Evolutionary conservation across 2,797 vertebrate species (phyloP).

Genomic region (Tachyglossus aculeatus): DNA sequence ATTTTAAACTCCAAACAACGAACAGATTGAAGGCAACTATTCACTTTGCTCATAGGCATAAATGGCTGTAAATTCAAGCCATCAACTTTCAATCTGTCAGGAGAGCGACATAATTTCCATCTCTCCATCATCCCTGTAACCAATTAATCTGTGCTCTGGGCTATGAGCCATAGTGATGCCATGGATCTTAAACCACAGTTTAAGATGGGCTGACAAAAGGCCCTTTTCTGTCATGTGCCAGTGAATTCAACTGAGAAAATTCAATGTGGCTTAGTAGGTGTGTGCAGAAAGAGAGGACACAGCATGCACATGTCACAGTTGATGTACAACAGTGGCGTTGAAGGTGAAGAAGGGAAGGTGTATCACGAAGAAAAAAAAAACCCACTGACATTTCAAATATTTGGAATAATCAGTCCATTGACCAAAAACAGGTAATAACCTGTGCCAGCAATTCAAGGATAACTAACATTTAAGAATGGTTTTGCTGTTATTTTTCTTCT

Average conservation of each 20-base stretch:
- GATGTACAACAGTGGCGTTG: too few species aligned
- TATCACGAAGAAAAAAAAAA: too few species aligned
- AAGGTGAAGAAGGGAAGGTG: too few species aligned
- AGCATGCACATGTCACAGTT: too few species aligned
- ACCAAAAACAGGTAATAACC: too few species aligned
- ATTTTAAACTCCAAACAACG: not conserved
- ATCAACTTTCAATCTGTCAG: conserved; percentile 7
- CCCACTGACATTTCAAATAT: too few species aligned
- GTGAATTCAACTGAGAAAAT: not conserved
- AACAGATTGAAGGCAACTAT: not conserved
- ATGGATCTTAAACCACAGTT: conserved; percentile 3
- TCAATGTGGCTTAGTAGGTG: not conserved
- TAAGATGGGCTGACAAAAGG: not conserved
- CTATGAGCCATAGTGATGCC: not conserved
- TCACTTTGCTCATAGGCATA: conserved; percentile 11
- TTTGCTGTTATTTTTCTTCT: too few species aligned
- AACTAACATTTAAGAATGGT: too few species aligned
- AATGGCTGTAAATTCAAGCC: conserved; percentile 20
- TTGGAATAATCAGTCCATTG: too few species aligned
- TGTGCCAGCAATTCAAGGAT: too few species aligned
- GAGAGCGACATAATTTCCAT: not conserved
- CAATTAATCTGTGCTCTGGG: not conserved
- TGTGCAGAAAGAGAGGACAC: too few species aligned
- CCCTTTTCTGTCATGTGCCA: not conserved
- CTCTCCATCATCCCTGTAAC: not conserved